These are phyloP conservation scores for Tubulanus polymorphus DNA, from an alignment of 2,888 invertebrate genomes.

Conservation along the genomic window DNA sequence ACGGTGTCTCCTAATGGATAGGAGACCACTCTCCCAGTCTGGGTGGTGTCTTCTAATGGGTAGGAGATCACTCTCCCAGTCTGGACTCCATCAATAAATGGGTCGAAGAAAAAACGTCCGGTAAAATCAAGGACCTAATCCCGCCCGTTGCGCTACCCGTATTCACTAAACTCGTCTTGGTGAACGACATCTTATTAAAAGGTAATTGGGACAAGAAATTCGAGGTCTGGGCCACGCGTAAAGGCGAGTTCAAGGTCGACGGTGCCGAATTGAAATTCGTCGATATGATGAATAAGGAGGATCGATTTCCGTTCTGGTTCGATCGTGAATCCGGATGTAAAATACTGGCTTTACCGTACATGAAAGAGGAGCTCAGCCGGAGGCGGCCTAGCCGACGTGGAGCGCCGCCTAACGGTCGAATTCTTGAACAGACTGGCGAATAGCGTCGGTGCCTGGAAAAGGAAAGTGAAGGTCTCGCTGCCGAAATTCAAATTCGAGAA, in stretches of 20 bases:
- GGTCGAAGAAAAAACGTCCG: slow-evolving; percentile 73
- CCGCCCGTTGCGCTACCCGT: slow-evolving; percentile 50
- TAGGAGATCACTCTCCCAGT: no score
- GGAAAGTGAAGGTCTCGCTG: slow-evolving; percentile 7
- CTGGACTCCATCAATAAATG: slow-evolving; percentile 66
- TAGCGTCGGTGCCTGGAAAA: not conserved
- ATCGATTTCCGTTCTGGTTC: slow-evolving; percentile 59
- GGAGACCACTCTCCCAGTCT: no score
- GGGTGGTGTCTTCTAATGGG: no score
- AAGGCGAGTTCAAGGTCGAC: slow-evolving; percentile 63
- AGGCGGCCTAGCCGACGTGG: slow-evolving; percentile 15
- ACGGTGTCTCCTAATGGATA: no score
- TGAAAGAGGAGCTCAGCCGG: slow-evolving; percentile 24
- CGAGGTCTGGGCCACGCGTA: slow-evolving; percentile 58
- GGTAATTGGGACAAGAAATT: slow-evolving; percentile 57
- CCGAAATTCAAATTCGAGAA: slow-evolving; percentile 19
- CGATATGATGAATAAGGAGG: slow-evolving; percentile 67
- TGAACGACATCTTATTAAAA: slow-evolving; percentile 54
- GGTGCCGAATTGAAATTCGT: slow-evolving; percentile 57
- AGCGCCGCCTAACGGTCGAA: slow-evolving; percentile 18
- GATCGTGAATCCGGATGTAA: slow-evolving; percentile 66
- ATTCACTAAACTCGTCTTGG: slow-evolving; percentile 41
- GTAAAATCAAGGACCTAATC: slow-evolving; percentile 74
- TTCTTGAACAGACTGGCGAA: not conserved
- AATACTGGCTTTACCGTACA: slow-evolving; percentile 69